Base-by-base conservation (phyloP, 2,797 vertebrate genomes). In the Poecilia picta region DNA sequence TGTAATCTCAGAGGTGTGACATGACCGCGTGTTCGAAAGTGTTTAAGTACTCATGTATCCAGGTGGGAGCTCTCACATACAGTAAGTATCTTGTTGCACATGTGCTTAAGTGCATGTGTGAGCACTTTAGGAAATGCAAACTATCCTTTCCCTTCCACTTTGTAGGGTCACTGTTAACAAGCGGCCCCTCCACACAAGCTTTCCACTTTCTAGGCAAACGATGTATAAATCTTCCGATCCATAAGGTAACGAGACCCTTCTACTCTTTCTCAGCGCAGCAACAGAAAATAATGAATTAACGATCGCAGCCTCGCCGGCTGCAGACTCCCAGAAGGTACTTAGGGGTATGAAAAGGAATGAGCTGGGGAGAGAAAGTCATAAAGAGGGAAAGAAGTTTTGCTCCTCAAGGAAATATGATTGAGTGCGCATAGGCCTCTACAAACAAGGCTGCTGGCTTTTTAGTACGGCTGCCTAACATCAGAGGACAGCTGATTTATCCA, bases 401-500 rank as follows among this genome's bases (percentile, higher is more conserved):
- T 93, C 89, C 90, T 89, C 88, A 90, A 89, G 85, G 90, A 92
- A 94, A 93, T 91, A 94, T 93, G 93, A 95, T 94, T 93, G 92
- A 95, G 92, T 88, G 87, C 82, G 87, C 84, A 45, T 82, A 81
- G 90, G 85, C 89, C 84, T 93, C 88, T 94, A 87, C 90, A 95
- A 94, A 94, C 91, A 92, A 85, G 89, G 88, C 91, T 90, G 85
- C 83, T 74, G 76, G 83, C 79, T 91, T 71, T 95, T 95, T 94
- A 96, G 93, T 94, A 89, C 93, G 77, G 90, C 94, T 90, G 93
- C 91, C 92, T 94, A 92, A 95, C 93, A 92, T 94, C 94, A 94
- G 89, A 94, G 92, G 88, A 90, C 77, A 76, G 85, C 91, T 95
- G 94, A 95, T 95, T 95, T 95, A 95, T 94, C 92, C 90, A 74